Conservation (phyloP, 2,797 vertebrate genomes). For the Cichlasoma orientale region DNA sequence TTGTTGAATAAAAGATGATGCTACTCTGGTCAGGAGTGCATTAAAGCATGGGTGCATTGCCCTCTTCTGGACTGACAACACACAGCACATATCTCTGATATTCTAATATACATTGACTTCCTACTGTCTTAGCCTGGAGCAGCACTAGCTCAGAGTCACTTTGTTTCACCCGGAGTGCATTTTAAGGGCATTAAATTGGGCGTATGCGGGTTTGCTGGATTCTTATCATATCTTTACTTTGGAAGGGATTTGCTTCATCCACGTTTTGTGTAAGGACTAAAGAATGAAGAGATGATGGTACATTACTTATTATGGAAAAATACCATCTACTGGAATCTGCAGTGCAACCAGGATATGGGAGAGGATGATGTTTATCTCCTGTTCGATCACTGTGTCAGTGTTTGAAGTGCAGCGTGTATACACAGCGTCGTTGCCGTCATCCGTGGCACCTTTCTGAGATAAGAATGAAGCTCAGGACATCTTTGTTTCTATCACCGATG, state of each 20-base stretch:
- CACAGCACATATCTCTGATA: slow-evolving; percentile 11
- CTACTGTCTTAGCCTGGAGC: neutral
- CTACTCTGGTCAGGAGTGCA: neutral
- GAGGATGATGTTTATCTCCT: slow-evolving; percentile 39
- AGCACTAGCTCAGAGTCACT: neutral
- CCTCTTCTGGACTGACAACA: slow-evolving; percentile 55
- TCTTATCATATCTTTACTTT: slow-evolving; percentile 12
- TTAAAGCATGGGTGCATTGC: slow-evolving; percentile 32
- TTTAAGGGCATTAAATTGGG: neutral
- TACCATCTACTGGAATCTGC: slow-evolving; percentile 9
- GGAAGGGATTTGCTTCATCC: slow-evolving; percentile 23
- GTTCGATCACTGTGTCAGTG: slow-evolving; percentile 22
- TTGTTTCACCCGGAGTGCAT: neutral
- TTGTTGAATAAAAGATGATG: neutral
- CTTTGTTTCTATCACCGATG: slow-evolving; percentile 30
- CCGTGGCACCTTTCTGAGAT: slow-evolving; percentile 40
- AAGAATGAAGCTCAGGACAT: slow-evolving; percentile 23
- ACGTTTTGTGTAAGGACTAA: slow-evolving; percentile 18
- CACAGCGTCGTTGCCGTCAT: slow-evolving; percentile 32
- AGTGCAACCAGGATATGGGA: slow-evolving; percentile 41
- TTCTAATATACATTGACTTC: neutral
- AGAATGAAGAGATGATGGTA: slow-evolving; percentile 34
- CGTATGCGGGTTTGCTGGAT: neutral
- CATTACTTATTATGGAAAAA: slow-evolving; percentile 4
- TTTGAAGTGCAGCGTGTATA: slow-evolving; percentile 3